Conservation (phyloP, 2,113 vertebrate genomes). For the Pterocles burchelli region DNA sequence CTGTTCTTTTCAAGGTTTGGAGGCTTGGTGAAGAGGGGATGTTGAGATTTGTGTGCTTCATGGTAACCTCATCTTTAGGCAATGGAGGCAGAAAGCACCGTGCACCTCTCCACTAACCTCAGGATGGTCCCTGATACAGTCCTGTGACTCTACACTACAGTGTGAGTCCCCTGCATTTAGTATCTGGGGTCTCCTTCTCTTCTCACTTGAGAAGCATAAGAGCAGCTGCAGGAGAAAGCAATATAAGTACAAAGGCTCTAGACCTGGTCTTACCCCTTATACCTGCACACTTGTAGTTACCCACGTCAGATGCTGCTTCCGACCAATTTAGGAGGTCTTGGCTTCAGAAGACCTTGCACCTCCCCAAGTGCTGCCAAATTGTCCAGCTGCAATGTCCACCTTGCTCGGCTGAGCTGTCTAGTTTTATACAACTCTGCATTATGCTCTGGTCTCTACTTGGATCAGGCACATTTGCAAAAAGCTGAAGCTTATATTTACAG, state of each 20-base stretch:
- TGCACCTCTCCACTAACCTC: not conserved
- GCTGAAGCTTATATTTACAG: not conserved
- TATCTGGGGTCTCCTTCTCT: not conserved
- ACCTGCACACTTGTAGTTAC: not conserved
- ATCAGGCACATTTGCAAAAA: not conserved
- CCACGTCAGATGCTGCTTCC: not conserved
- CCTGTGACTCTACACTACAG: not conserved
- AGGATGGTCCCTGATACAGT: not conserved
- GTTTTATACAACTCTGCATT: not conserved
- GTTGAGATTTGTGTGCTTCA: not conserved
- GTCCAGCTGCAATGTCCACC: not conserved
- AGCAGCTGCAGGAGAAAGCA: not conserved
- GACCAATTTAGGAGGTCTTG: not conserved
- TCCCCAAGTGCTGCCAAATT: not conserved
- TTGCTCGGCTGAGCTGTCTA: not conserved
- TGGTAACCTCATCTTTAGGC: not conserved
- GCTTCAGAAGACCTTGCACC: not conserved
- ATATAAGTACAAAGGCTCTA: not conserved
- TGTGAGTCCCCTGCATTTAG: not conserved
- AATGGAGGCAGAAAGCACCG: not conserved
- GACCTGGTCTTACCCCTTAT: not conserved
- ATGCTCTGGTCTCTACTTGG: not conserved
- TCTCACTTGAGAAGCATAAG: not conserved
- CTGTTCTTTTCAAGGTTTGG: not conserved
- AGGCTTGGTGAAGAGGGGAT: not conserved